Base-by-base conservation (phyloP, 2,797 vertebrate genomes). In the Anomalospiza imberbis region DNA sequence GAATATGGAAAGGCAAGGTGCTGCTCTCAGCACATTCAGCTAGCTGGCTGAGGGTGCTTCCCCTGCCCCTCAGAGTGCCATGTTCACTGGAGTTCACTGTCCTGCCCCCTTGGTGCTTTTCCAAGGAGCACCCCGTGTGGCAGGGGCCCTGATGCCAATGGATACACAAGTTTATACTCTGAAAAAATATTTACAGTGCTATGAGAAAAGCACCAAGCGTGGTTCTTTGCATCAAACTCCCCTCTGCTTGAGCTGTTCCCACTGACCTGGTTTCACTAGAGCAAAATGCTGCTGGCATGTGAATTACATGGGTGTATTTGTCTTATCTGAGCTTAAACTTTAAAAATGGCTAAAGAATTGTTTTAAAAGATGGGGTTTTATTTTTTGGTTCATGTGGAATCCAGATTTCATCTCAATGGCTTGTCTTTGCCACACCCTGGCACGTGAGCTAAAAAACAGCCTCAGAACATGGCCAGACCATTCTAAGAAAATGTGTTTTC, bases 1-100 rank as follows among this genome's bases (percentile, higher is more conserved):
- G 95, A 96, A 97, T 97, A 96, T 95, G 97, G 96, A 75, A 80
- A 92, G 93, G 94, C 88, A 94, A 96, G 95, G 89, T 89, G 38
- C 57, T 66, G 79, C 95, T 95, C 96, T 92, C 89, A 67, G 7
- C 3, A 78, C 95, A 94, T 97, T 95, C 91, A 86, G 91, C 97
- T 97, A 96, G 93, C 94, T 40, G 91, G 57, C 76, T 83, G 91
- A 96, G 96, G 95, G 83, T 67, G 95, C 86, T 93, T 80, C 94
- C 10, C 5, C 91, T 96, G 95, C 85, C 85, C 3, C 1, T 89
- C 94, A 89, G 85, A 53, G 19, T 65, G 94, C 68, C 79, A 50
- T 92, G 84, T 96, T 76, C 96, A 95, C 97, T 91, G 85, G 92
- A 94, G 96, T 97, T 94, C 93, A 95, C 74, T 84, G 95, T 82